Conservation (phyloP, 2,888 invertebrate genomes). For the Acrobasis suavella region DNA sequence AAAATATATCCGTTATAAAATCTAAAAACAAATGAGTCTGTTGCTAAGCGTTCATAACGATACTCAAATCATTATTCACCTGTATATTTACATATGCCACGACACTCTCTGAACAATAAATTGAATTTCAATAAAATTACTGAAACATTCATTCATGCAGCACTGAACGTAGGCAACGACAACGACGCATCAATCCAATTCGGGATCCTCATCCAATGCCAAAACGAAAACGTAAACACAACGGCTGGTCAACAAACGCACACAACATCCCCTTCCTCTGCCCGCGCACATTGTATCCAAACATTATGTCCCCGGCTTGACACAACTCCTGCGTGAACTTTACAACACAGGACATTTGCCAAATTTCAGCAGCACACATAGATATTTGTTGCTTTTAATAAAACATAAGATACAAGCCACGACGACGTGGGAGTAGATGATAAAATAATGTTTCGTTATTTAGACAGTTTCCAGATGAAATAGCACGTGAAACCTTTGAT, state of each 20-base stretch:
- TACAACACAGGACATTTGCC: constrained; percentile 48
- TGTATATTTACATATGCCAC: constrained; percentile 25
- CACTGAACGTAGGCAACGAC: constrained; percentile 56
- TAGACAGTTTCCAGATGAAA: constrained; percentile 12
- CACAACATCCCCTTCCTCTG: constrained; percentile 50
- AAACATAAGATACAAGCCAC: constrained; percentile 27
- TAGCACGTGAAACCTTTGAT: constrained; percentile 2
- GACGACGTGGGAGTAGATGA: constrained; percentile 24
- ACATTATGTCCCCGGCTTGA: constrained; percentile 55
- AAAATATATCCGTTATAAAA: background rate
- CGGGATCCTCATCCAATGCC: constrained; percentile 70
- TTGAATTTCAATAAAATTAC: constrained; percentile 20
- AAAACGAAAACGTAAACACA: constrained; percentile 75
- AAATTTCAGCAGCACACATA: constrained; percentile 44
- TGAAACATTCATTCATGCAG: constrained; percentile 29
- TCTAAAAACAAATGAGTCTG: background rate
- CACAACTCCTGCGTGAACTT: constrained; percentile 49
- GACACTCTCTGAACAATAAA: constrained; percentile 29
- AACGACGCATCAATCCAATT: constrained; percentile 67
- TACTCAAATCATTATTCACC: constrained; percentile 25
- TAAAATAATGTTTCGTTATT: constrained; percentile 12
- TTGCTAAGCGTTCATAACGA: background rate
- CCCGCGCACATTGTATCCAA: constrained; percentile 46
- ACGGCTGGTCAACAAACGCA: constrained; percentile 65
- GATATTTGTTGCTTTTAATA: constrained; percentile 46